Conservation (phyloP, 1,140 invertebrate genomes). For the Coptotermes formosanus region DNA sequence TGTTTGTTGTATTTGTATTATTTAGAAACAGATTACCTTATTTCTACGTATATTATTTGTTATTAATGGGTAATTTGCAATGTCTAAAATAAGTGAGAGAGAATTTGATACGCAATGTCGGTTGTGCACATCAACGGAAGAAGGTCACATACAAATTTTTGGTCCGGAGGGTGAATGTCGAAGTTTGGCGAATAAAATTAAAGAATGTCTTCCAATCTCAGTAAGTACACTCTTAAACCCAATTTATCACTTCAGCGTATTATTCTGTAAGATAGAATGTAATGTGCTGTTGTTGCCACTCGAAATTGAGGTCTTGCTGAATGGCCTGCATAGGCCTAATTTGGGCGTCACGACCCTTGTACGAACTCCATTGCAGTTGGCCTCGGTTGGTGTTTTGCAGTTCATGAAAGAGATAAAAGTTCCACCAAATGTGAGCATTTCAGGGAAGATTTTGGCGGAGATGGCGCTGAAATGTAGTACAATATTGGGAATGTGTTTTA, state of each 20-base stretch:
- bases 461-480: no score
- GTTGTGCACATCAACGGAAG: constrained; percentile 32
- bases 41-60: neutral
- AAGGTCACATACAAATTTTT: constrained; percentile 34
- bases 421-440: no score
- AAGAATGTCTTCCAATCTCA: constrained; percentile 31
- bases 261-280: neutral
- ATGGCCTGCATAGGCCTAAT: neutral
- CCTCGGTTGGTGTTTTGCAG: no score
- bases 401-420: no score
- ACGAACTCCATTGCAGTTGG: neutral
- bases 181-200: constrained; percentile 27
- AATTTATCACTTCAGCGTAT: neutral
- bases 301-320: no score
- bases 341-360: neutral
- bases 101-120: constrained; percentile 32
- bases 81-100: constrained; percentile 29
- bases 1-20: constrained; percentile 24
- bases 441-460: no score
- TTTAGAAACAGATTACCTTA: constrained; percentile 8
- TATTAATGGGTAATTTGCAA: constrained; percentile 29
- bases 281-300: no score
- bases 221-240: constrained; percentile 17
- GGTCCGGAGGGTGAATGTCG: constrained; percentile 23
- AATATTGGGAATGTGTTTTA: no score